Conservation (phyloP, 2,888 invertebrate genomes). For the Pachliopta kotzebuea region DNA sequence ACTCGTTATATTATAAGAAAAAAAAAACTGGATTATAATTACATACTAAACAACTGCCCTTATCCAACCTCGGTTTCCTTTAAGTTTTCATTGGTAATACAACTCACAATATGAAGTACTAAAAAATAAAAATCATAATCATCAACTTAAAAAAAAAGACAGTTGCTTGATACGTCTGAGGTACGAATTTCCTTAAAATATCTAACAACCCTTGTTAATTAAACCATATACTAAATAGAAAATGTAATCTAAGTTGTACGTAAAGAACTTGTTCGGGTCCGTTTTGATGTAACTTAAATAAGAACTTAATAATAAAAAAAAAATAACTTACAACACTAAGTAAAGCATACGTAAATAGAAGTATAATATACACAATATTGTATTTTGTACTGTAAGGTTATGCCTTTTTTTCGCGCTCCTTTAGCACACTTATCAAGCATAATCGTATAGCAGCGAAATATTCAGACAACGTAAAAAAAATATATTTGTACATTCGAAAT, state of each 20-base stretch:
- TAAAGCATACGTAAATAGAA: conserved; percentile 74
- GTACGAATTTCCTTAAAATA: conserved; percentile 60
- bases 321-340: conserved; percentile 59
- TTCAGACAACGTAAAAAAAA: conserved; percentile 20
- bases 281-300: conserved; percentile 45
- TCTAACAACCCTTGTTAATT: conserved; percentile 35
- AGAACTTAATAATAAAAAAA: conserved; percentile 43
- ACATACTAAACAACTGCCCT: conserved; percentile 3
- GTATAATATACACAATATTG: conserved; percentile 69
- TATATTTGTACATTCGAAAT: conserved; percentile 32
- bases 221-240: conserved; percentile 29
- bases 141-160: conserved; percentile 49
- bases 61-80: not conserved
- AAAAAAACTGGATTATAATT: conserved; percentile 4
- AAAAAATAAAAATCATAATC: not conserved
- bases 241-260: conserved; percentile 52
- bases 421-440: conserved; percentile 28
- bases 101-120: not conserved
- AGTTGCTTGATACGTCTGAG: conserved; percentile 60
- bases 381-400: conserved; percentile 79
- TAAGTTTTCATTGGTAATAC: not conserved
- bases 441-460: conserved; percentile 24
- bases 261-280: conserved; percentile 52
- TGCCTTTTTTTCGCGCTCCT: conserved; percentile 32
- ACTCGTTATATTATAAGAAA: not conserved